Base-by-base conservation (phyloP, 2,113 vertebrate genomes). In the Hydrochoerus hydrochaeris region DNA sequence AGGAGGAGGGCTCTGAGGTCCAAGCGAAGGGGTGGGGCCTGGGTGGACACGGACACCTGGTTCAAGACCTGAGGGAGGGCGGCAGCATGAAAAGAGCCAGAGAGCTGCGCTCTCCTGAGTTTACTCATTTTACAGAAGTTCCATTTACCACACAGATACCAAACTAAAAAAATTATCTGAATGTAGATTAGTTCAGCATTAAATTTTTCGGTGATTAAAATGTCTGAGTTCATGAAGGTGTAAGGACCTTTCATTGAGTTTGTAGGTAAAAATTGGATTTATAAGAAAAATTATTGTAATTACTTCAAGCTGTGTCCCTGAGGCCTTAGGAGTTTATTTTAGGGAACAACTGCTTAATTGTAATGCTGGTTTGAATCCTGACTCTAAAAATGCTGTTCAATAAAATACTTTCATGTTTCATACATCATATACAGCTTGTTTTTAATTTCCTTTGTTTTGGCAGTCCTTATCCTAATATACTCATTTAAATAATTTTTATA, bases 391-490 rank as follows among this genome's bases (percentile, higher is more conserved):
- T 80, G 17, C 63, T 78, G 22, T 65, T 92, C 88, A 95, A 91
- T 83, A 85, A 90, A 83, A 85, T 80, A n/a, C 9, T 93, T 35
- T 65, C 88, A 52, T 88, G 95, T 83, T 54, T 85, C 20, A 89
- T 85, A 85, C 0, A 92, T 77, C n/a, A 90, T 77, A 41, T 69
- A 10, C 52, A 88, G 75, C 30, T 83, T 93, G 75, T 87, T 90
- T 35, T 80, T 95, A 85, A 44, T 16, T 86, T 87, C 90, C 49
- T 96, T 97, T 95, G 13, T 78, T 81, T 95, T 81, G 94, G 60
- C 89, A 95, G n/a, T 24, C 46, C 82, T 93, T 91, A 84, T 94
- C 26, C 58, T 24, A n/a, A 88, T 83, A 78, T 81, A 86, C 8
- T 84, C n/a, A 69, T 87, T 12, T 67, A 38, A 92, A 41, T 92